Conservation (phyloP, 2,888 invertebrate genomes). For the Synergus itoensis region DNA sequence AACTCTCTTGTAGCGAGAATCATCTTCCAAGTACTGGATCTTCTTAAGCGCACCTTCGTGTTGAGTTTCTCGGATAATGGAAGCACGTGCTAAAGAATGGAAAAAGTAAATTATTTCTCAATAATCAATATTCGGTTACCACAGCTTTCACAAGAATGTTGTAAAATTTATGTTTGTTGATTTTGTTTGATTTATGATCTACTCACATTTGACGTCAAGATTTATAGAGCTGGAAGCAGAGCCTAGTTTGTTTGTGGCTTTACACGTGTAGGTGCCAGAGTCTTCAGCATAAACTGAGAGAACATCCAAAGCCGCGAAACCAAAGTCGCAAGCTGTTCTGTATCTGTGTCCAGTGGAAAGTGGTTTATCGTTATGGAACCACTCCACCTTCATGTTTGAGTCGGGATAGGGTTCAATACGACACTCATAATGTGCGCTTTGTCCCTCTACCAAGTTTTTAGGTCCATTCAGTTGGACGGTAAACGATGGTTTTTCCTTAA, state of each 20-base stretch:
- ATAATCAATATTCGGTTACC: background rate
- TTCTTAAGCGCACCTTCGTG: constrained; percentile 95
- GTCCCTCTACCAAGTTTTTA: constrained; percentile 90
- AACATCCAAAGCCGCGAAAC: constrained; percentile 97
- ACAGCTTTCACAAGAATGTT: background rate
- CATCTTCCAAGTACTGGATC: constrained; percentile 94
- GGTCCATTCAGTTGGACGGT: constrained; percentile 93
- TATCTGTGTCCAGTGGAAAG: constrained; percentile 93
- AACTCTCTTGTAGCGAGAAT: constrained; percentile 86
- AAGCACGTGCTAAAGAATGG: constrained; percentile 84
- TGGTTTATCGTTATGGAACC: constrained; percentile 96
- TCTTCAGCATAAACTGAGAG: constrained; percentile 96
- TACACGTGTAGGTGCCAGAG: constrained; percentile 94
- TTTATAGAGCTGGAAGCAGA: constrained; percentile 90
- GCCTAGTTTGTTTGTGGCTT: constrained; percentile 91
- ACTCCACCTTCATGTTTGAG: constrained; percentile 92
- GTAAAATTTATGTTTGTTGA: background rate
- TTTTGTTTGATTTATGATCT: constrained; percentile 28
- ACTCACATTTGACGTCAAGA: constrained; percentile 89
- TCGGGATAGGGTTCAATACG: constrained; percentile 96
- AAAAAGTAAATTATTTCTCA: background rate
- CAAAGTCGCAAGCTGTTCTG: constrained; percentile 97
- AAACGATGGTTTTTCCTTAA: constrained; percentile 91
- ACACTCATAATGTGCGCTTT: constrained; percentile 95
- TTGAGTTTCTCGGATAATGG: constrained; percentile 93